Percentiles rank a stretch among this genome's conserved stretches.
Conservation (phyloP, 2,113 vertebrate genomes). For the Amphiprion ocellaris region DNA sequence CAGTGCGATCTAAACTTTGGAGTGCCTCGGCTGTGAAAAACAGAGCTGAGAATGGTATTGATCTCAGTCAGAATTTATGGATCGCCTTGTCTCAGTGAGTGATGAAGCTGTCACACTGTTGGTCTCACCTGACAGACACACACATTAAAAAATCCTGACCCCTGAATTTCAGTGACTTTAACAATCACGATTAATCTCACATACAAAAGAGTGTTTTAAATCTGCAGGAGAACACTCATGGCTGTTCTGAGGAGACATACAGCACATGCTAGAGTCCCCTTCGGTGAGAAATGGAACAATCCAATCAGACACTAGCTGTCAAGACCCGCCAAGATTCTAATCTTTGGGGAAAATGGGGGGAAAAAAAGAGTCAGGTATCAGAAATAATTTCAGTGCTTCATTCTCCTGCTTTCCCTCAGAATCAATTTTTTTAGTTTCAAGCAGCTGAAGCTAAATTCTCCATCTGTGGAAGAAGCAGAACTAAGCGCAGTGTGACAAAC, state of each 20-base stretch:
- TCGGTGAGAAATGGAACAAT: conserved; percentile 1
- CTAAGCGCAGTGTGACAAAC: conserved; percentile 60
- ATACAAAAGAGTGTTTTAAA: background rate
- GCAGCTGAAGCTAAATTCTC: conserved; percentile 45
- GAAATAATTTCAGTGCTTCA: background rate
- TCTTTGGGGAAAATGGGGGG: background rate
- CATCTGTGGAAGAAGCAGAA: conserved; percentile 46
- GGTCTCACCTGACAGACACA: conserved; percentile 67
- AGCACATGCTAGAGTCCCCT: too few relatives aligned
- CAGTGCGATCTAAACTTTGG: conserved; percentile 38
- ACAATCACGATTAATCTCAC: background rate
- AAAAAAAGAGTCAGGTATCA: background rate
- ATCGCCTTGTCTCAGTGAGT: conserved; percentile 75
- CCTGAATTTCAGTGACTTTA: conserved; percentile 39
- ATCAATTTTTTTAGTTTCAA: conserved; percentile 40
- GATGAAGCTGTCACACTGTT: conserved; percentile 72
- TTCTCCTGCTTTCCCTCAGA: conserved; percentile 38
- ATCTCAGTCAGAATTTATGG: conserved; percentile 74
- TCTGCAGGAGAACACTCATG: background rate
- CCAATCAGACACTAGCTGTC: background rate
- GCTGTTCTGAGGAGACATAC: too few relatives aligned
- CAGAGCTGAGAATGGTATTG: conserved; percentile 68
- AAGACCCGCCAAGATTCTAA: background rate
- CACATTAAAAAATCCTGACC: conserved; percentile 57
- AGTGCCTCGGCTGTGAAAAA: conserved; percentile 54